Percentiles rank a stretch among this genome's conserved stretches.
phyloP scores from a whole-genome alignment of 2,888 invertebrate genomes.

The Archips xylosteana region DNA sequence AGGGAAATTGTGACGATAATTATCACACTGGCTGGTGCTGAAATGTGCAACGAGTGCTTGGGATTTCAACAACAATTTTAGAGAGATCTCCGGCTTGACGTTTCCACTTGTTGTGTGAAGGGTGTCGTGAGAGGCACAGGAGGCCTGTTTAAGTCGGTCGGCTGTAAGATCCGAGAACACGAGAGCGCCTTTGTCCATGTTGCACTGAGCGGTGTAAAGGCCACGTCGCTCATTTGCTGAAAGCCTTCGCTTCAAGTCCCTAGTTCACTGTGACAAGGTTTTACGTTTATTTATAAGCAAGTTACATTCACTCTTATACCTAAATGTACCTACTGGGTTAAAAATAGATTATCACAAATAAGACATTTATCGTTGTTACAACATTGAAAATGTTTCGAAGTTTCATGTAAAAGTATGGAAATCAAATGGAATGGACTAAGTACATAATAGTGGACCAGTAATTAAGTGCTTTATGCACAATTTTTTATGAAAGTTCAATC shows the following conservation, averaged over 20 bases:
- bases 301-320: conserved; percentile 49
- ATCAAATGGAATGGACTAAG: neutral
- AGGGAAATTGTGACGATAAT: conserved; percentile 47
- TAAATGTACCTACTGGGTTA: neutral
- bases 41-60: conserved; percentile 59
- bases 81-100: conserved; percentile 54
- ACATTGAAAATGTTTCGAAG: neutral
- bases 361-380: neutral
- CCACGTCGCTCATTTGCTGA: conserved; percentile 76
- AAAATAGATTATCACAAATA: neutral
- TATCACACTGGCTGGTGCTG: conserved; percentile 51
- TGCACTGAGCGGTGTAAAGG: conserved; percentile 55
- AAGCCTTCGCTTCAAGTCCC: conserved; percentile 59
- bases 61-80: conserved; percentile 56
- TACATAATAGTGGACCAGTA: no score
- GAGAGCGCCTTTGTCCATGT: conserved; percentile 67
- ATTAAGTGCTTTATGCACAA: no score
- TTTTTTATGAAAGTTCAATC: no score
- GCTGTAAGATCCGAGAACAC: conserved; percentile 56
- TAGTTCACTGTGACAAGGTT: neutral
- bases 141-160: conserved; percentile 51
- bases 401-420: neutral
- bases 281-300: neutral
- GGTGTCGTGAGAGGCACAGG: conserved; percentile 47
- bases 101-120: conserved; percentile 51